A percentile compares a stretch with the other conserved stretches of the same genome.
Evolutionary conservation across 2,888 invertebrate genomes (phyloP).

Genomic region (Melinopterus prodromus): DNA sequence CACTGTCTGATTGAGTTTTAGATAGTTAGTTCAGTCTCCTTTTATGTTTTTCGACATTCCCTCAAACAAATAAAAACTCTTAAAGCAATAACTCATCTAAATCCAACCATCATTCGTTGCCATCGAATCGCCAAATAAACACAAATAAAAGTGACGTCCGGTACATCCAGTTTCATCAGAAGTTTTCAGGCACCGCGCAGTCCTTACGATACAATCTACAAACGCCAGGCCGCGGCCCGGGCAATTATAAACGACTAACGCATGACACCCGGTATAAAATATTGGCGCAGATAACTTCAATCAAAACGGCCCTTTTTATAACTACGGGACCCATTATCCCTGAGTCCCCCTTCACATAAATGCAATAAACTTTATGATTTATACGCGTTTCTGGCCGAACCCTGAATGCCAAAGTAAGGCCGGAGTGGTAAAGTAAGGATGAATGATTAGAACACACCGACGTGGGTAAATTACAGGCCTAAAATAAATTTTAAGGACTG

Average conservation of each 20-base stretch:
- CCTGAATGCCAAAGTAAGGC: not conserved
- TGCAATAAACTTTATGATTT: constrained; percentile 53
- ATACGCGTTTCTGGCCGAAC: constrained; percentile 40
- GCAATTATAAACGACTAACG: constrained; percentile 49
- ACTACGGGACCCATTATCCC: constrained; percentile 51
- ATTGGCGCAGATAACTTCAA: constrained; percentile 57
- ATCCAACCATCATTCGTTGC: not conserved
- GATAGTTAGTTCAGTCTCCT: not conserved
- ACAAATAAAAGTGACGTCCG: constrained; percentile 30
- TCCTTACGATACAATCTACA: constrained; percentile 23
- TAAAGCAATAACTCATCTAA: not conserved
- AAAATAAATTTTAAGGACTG: no score
- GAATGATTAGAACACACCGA: not conserved
- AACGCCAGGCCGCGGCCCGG: constrained; percentile 24
- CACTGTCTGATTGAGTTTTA: not conserved
- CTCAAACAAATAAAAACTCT: not conserved
- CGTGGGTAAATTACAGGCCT: not conserved
- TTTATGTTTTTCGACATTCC: not conserved
- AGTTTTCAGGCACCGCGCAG: constrained; percentile 10
- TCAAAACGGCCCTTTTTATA: constrained; percentile 52
- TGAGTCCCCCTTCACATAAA: constrained; percentile 53
- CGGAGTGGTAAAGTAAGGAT: not conserved
- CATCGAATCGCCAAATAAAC: constrained; percentile 17
- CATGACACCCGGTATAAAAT: constrained; percentile 48
- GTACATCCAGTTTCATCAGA: constrained; percentile 13